Base-by-base conservation (phyloP, 1,140 invertebrate species). In the Trachelipus rathkii region DNA sequence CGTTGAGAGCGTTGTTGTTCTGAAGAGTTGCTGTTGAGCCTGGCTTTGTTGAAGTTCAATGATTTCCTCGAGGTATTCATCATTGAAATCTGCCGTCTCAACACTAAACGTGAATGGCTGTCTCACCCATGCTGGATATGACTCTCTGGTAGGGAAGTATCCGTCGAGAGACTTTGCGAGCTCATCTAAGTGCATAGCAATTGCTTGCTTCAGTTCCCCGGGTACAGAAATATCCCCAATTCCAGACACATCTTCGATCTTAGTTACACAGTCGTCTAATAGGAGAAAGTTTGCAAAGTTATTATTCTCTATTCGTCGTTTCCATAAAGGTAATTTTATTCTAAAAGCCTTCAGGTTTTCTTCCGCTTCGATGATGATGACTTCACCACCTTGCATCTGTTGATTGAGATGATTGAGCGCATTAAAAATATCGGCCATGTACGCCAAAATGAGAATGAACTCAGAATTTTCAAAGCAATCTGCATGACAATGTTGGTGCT, bases 391-490 rank as follows among this genome's bases (percentile, higher is more conserved):
- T 45, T 73, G 72, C 72, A 73, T 72, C 71, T 72, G 71, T 72
- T 10, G 23, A 72, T 44, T 72, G 0, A 77, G 68, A 67, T 75
- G 50, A 77, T 77, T 74, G 50, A 74, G 44, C 60, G 45, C 76
- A 77, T 76, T 60, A 46, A 77, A 78, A 50, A 67, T 78, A 78
- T 78, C 60, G 73, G 77, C 74, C 77, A 78, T 76, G 74, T 78
- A 78, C 77, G 75, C 77, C 50, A 78, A 78, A 78, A 75, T 78
- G 75, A 78, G 74, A 78, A 78, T 78, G 75, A 78, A 78, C 75
- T 78, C 75, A 67, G 44, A 76, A 76, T 76, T 76, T 76, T 76
- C 66, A 19, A 76, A 76, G 74, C 24, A 74, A 66, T 66, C 45
- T 74, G 15, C 46, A 74, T 67, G 73, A 74, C 21, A 66, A 74